These are phyloP conservation scores for Torymus texanus DNA, from an alignment of 2,888 invertebrate genomes.

Conservation along the genomic window DNA sequence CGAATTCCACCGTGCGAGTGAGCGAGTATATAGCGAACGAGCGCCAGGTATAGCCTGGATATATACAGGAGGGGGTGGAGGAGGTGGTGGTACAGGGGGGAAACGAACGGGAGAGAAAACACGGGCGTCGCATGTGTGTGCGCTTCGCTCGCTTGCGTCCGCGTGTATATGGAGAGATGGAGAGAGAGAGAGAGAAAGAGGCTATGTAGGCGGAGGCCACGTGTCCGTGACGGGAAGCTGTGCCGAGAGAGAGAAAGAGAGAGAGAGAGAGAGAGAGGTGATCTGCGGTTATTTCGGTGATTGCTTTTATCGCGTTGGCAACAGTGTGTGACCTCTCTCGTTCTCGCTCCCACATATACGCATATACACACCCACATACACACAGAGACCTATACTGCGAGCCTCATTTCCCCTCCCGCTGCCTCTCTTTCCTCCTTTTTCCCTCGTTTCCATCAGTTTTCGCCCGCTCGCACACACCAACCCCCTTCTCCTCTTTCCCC, in stretches of 20 bases:
- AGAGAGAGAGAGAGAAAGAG: constrained; percentile 25
- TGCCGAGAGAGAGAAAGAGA: constrained; percentile 22
- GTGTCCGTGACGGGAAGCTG: constrained; percentile 69
- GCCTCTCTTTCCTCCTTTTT: constrained; percentile 40
- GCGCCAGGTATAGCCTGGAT: constrained; percentile 37
- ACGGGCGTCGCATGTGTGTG: constrained; percentile 5
- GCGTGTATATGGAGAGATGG: background rate
- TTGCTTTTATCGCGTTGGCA: constrained; percentile 72
- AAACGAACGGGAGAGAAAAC: constrained; percentile 37
- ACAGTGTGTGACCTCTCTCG: constrained; percentile 67
- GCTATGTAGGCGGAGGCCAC: constrained; percentile 59
- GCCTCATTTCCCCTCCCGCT: constrained; percentile 42
- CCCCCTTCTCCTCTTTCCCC: constrained; percentile 35
- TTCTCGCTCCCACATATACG: background rate
- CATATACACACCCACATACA: too few relatives aligned
- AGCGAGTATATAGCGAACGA: constrained; percentile 7
- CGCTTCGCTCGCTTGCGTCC: background rate
- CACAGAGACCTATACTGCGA: too few relatives aligned
- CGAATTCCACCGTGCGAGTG: constrained; percentile 36
- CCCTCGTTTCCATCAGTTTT: constrained; percentile 37
- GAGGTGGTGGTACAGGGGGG: background rate
- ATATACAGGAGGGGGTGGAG: background rate
- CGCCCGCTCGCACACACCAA: constrained; percentile 49
- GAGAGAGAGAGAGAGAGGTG: constrained; percentile 62
- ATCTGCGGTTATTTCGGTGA: constrained; percentile 74